Base-by-base conservation (phyloP, 2,113 vertebrate genomes). In the Laticauda colubrina region DNA sequence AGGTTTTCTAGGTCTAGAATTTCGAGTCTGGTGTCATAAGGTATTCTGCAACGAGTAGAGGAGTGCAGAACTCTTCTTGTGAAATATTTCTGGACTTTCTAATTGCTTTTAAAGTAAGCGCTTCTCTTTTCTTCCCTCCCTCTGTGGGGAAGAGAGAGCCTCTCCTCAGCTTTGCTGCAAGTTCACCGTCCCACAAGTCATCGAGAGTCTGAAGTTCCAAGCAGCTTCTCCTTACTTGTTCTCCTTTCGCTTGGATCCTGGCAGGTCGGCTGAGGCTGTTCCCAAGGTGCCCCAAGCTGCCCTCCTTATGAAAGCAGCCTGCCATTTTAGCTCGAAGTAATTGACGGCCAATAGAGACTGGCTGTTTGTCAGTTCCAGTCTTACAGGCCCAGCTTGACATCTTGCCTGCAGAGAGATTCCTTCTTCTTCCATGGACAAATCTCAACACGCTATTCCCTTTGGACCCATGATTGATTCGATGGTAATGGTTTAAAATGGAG, bases 401-500 rank as follows among this genome's bases (percentile, higher is more conserved):
- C n/a, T 93, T 3, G 85, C 97, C 97, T 93, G 91, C 20, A 97
- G 95, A 97, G 95, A 96, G 94, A 91, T 90, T 94, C 53, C 92
- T 89, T 95, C 94, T 96, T 94, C 94, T 87, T 95, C 57, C 90
- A 94, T 57, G 94, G 96, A 94, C 34, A 39, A 87, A 89, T 95
- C 96, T 97, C 88, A 92, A 1, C 94, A 96, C 95, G 95, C 96
- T 96, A 96, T 96, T 95, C 59, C 92, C 93, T 95, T 95, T 89
- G 85, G 97, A 98, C 98, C 97, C 97, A 95, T 99, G 98, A 99
- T 98, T 97, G 98, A 98, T 97, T 97, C 95, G 91, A 95, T 95
- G 91, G 75, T 98, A 98, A 99, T 98, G 97, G 94, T 92, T 97
- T 97, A 97, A 99, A 99, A 98, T 98, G 97, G 98, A 98, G 97